Base-by-base conservation (phyloP, 2,113 vertebrate species). In the Oncorhynchus kisutch region DNA sequence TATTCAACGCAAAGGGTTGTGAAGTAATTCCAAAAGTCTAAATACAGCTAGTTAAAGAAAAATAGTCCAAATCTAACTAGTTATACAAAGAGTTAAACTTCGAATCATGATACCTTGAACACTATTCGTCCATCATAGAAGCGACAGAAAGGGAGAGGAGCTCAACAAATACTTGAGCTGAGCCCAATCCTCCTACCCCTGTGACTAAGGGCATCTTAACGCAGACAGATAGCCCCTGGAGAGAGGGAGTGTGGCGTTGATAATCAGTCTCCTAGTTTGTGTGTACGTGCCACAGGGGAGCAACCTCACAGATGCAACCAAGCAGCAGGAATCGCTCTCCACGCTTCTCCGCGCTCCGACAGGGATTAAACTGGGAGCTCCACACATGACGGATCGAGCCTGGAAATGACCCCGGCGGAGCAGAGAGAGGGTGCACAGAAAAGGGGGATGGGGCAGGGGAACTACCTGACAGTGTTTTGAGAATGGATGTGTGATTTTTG, bases 161-260 rank as follows among this genome's bases (percentile, higher is more conserved):
- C 69, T 81, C 67, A 65, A 74, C 60, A 66, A 45, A 74, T 70
- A 79, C 67, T 29, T 14, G 13, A 45, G 57, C 11, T 14, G 66
- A 79, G 75, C 54, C 45, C 34, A 69, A 67, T 81, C 68, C 75
- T 75, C 81, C 81, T 77, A 86, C 84, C 75, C 75, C 14, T 77
- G 81, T 82, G 81, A 89, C 83, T 11, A 45, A 45, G 39, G 39
- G 39, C 39, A 45, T 45, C 9, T 64, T 84, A 88, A 86, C 76
- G 68, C 77, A 82, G 83, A 85, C 81, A 76, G 82, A 91, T 87
- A 78, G 72, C 73, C 85, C 85, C 85, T 39, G 66, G 84, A 45
- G 83, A 80, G 79, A 67, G 73, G 39, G 84, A 87, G 81, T 86
- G 81, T 82, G 81, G 76, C 78, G 66, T 87, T 87, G 85, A 87